phyloP scores from a whole-genome alignment of 1,140 invertebrate species.

The Drosophila sturtevanti region DNA sequence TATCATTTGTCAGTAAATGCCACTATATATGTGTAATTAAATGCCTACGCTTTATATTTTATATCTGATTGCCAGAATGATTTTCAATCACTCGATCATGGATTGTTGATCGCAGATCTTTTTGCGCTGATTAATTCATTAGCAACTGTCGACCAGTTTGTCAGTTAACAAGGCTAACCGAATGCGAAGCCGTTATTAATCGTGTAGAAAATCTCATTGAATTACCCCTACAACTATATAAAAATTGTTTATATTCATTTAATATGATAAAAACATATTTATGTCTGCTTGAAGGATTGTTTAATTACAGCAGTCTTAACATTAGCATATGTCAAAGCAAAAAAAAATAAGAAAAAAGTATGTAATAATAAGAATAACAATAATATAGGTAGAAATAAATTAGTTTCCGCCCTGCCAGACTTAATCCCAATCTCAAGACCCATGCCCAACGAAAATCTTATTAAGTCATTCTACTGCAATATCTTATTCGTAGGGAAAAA shows the following conservation, averaged over 20 bases:
- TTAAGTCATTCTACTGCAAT: constrained; percentile 60
- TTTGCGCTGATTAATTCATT: constrained; percentile 70
- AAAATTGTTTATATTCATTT: constrained; percentile 48
- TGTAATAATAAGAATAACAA: neutral
- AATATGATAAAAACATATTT: constrained; percentile 61
- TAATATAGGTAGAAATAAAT: constrained; percentile 10
- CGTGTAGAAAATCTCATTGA: constrained; percentile 57
- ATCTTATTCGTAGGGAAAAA: constrained; percentile 25
- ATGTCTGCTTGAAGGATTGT: constrained; percentile 57
- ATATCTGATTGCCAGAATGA: constrained; percentile 46
- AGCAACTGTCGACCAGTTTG: constrained; percentile 71
- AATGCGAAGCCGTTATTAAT: constrained; percentile 56
- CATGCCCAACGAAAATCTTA: constrained; percentile 37
- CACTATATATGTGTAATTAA: constrained; percentile 52
- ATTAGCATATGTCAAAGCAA: constrained; percentile 76
- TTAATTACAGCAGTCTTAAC: constrained; percentile 49
- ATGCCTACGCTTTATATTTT: constrained; percentile 44
- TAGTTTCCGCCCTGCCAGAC: constrained; percentile 19
- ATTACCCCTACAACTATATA: constrained; percentile 19
- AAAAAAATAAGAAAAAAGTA: neutral
- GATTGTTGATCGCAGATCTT: constrained; percentile 40
- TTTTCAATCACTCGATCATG: constrained; percentile 34
- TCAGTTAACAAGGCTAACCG: constrained; percentile 52
- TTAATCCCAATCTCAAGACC: neutral
- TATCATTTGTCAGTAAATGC: constrained; percentile 73